Evolutionary conservation across 2,888 invertebrate species (phyloP).

Genomic region (Drosophila vallismaia): DNA sequence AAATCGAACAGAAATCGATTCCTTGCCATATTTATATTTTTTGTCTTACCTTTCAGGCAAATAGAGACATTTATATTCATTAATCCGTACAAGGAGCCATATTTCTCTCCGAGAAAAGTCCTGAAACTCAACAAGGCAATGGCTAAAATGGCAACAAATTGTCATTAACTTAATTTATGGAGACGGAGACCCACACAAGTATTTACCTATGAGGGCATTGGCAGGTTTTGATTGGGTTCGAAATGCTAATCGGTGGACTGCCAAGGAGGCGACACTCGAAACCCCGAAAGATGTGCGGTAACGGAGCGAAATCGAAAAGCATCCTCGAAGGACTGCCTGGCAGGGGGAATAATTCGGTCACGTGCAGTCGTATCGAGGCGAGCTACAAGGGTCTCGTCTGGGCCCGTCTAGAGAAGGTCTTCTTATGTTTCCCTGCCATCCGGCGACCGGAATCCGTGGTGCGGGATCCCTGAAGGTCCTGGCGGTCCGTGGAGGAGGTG

Average conservation of each 20-base stretch:
- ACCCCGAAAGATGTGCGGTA: slow-evolving; percentile 22
- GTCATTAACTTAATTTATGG: slow-evolving; percentile 74
- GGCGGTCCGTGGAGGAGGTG: background rate
- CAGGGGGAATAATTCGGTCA: slow-evolving; percentile 65
- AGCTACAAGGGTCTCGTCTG: slow-evolving; percentile 29
- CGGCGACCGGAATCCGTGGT: slow-evolving; percentile 2
- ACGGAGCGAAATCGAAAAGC: background rate
- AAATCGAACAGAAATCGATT: background rate
- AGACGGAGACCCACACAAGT: slow-evolving; percentile 38
- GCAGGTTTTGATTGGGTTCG: slow-evolving; percentile 14
- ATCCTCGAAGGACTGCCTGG: background rate
- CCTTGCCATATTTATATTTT: background rate
- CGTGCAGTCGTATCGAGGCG: slow-evolving; percentile 63
- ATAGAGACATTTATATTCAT: slow-evolving; percentile 66
- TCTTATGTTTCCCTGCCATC: slow-evolving; percentile 59
- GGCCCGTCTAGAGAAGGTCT: slow-evolving; percentile 25
- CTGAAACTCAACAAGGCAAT: slow-evolving; percentile 45
- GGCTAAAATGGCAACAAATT: slow-evolving; percentile 50
- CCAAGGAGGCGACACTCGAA: slow-evolving; percentile 31
- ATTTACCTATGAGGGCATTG: slow-evolving; percentile 37
- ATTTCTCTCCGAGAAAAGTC: slow-evolving; percentile 7
- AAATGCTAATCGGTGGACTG: slow-evolving; percentile 59
- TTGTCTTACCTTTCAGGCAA: background rate
- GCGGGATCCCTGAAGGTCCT: background rate
- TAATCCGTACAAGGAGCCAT: slow-evolving; percentile 47